Evolutionary conservation across 2,113 vertebrate genomes (phyloP).

Genomic region (Cariama cristata): DNA sequence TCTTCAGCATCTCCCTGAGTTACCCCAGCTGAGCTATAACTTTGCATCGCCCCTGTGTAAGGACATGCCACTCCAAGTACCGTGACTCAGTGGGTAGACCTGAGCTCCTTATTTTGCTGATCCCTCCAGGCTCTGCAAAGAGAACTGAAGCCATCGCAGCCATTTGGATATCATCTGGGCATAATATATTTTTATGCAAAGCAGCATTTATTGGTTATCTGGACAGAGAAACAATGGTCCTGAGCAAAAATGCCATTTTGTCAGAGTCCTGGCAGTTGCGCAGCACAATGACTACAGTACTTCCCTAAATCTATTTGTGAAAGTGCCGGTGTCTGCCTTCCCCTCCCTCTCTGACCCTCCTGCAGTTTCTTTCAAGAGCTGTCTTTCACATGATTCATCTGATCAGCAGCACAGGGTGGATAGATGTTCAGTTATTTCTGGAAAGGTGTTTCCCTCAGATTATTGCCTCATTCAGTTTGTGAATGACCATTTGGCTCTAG

Average conservation of each 20-base stretch:
- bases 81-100: neutral
- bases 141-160: neutral
- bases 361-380: neutral
- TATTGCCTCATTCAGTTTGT: neutral
- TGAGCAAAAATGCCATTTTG: neutral
- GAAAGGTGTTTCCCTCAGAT: neutral
- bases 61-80: neutral
- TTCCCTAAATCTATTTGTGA: neutral
- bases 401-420: neutral
- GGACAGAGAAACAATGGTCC: neutral
- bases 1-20: neutral
- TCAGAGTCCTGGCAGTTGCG: neutral
- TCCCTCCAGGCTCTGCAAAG: neutral
- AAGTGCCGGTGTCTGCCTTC: neutral
- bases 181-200: neutral
- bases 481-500: neutral
- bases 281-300: neutral
- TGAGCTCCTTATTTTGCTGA: neutral
- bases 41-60: neutral
- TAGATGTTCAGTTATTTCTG: neutral
- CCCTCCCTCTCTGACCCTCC: neutral
- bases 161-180: neutral
- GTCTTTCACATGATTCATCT: neutral
- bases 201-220: neutral
- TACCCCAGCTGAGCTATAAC: neutral